A percentile compares a stretch with the other conserved stretches of the same genome.
phyloP scores from a whole-genome alignment of 2,888 invertebrate genomes.

The Thumatha senex region DNA sequence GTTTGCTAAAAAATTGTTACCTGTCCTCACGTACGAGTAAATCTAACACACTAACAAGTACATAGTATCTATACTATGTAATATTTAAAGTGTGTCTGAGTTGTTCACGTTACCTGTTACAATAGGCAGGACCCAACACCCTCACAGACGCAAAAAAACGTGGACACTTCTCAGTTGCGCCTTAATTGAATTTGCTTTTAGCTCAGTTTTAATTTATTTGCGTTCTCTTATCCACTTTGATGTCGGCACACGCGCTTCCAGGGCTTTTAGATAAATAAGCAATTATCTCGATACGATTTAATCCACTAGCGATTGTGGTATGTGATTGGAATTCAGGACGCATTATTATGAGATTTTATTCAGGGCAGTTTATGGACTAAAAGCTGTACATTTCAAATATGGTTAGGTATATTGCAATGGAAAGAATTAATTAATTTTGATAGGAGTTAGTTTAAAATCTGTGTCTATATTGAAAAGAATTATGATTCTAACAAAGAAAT shows the following conservation, averaged over 20 bases:
- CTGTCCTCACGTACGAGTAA: constrained; percentile 26
- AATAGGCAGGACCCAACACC: constrained; percentile 35
- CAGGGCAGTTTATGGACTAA: constrained; percentile 27
- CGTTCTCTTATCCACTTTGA: constrained; percentile 68
- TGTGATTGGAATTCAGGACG: constrained; percentile 49
- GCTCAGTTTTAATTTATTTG: constrained; percentile 77
- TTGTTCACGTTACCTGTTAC: constrained; percentile 22
- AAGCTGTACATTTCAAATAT: constrained; percentile 18
- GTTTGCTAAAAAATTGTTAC: constrained; percentile 20
- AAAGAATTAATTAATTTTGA: background rate
- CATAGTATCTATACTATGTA: constrained; percentile 5
- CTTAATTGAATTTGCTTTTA: constrained; percentile 76
- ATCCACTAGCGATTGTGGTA: constrained; percentile 47
- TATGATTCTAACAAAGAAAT: too few species aligned
- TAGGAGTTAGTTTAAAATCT: too few species aligned
- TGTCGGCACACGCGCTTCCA: constrained; percentile 55
- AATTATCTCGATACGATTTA: constrained; percentile 72
- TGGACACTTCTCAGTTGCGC: constrained; percentile 59
- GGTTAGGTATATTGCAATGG: background rate
- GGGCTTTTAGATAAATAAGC: constrained; percentile 74
- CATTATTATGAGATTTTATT: constrained; percentile 36
- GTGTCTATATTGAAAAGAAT: too few species aligned
- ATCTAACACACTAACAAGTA: constrained; percentile 25
- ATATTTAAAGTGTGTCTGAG: constrained; percentile 5
- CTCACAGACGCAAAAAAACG: constrained; percentile 39